A percentile compares a stretch with the other conserved stretches of the same genome.
Evolutionary conservation across 2,797 vertebrate genomes (phyloP).

Genomic region (Alcedo atthis): DNA sequence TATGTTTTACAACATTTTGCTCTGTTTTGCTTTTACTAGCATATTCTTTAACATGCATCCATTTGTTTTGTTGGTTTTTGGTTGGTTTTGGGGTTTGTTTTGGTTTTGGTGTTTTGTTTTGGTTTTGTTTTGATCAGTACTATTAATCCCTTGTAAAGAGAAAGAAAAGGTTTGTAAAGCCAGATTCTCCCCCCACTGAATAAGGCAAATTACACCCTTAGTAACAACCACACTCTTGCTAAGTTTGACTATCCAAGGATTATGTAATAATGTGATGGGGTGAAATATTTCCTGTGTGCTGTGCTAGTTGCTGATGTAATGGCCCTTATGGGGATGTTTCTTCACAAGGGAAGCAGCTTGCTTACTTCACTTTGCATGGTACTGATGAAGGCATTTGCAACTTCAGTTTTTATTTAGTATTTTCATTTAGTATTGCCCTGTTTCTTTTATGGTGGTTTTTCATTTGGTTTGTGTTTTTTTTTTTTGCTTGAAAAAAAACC

Average conservation of each 20-base stretch:
- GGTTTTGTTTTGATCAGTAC: neutral
- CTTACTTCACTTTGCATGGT: conserved; percentile 1
- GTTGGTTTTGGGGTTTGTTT: neutral
- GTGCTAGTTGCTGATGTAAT: conserved; percentile 51
- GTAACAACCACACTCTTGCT: conserved; percentile 27
- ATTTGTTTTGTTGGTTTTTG: neutral
- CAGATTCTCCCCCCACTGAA: neutral
- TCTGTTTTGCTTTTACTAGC: conserved; percentile 61
- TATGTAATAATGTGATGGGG: conserved; percentile 35
- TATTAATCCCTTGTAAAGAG: conserved; percentile 31
- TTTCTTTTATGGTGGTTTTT: neutral
- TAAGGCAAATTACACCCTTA: conserved; percentile 23
- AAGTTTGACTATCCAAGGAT: conserved; percentile 41
- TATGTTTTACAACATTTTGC: conserved; percentile 71
- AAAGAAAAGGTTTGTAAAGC: conserved; percentile 2
- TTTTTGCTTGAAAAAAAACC: neutral
- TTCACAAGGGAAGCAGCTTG: neutral
- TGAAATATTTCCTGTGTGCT: conserved; percentile 50
- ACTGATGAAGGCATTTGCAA: neutral
- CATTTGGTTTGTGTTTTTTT: neutral
- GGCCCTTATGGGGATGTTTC: conserved; percentile 21
- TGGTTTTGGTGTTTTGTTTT: too few species aligned
- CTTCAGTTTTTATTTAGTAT: neutral
- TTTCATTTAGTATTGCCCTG: neutral
- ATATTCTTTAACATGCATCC: conserved; percentile 28